Evolutionary conservation across 2,888 invertebrate genomes (phyloP), one percentile per base, ranked within the genome.

Genomic region (Machimus atricapillus): DNA sequence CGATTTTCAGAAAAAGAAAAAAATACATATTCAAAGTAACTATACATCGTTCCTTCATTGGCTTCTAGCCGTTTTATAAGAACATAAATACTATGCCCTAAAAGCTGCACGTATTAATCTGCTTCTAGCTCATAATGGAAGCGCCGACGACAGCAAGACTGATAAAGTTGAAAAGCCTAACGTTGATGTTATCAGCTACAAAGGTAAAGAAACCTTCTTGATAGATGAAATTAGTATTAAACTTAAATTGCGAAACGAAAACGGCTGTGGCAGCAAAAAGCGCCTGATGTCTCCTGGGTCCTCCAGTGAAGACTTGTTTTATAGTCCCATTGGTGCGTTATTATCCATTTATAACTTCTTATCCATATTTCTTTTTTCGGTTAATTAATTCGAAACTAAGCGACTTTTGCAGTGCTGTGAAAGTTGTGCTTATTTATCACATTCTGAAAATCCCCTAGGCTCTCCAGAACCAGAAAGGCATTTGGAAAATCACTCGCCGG

Each of bases 281-380:
- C 58, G 34, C 40, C 52, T 58, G 27, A 37, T 87, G 40, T 23
- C 83, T 16, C 16, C 58, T 79, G 91, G 91, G 82, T 91, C 91
- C 76, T 92, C 92, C 88, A 89, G 91, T 87, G 92, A 92, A 89
- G 92, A 92, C 88, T 89, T 91, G 56, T 92, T 90, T 89, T 91
- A 91, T 90, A 92, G 92, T 90, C 91, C 92, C 89, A 90, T 91
- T 89, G 92, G 92, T 92, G 90, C 89, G 92, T 91, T 88, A 73
- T 37, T 19, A 23, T 56, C 81, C 52, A 52, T 31, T 52, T 79
- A 37, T 46, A 79, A 19, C 6, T 46, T 23, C 27, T 27, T 77
- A n/a, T 77, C 27, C n/a, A n/a, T 23, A 66, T 66, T 23, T 66
- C 0, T 66, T 66, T n/a, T 66, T 66, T 66, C 23, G 66, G 27